Evolutionary conservation across 2,888 invertebrate genomes (phyloP), one percentile per base, ranked within the genome.

Genomic region (Agriopis marginaria): DNA sequence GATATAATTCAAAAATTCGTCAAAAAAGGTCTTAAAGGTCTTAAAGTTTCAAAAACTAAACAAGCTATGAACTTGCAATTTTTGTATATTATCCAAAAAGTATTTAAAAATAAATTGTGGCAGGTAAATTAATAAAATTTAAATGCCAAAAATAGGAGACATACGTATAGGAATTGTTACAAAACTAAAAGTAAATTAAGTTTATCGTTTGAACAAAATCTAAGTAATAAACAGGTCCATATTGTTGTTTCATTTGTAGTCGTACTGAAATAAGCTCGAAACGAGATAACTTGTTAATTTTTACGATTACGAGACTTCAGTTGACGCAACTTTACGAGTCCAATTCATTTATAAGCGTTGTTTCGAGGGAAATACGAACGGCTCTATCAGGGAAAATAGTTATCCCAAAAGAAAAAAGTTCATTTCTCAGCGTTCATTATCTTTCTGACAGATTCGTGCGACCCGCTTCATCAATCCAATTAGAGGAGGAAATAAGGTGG

Each of bases 381-480:
- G 70, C 75, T 74, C 66, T 76, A 76, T 75, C 72, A 76, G 67
- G 66, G 39, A 69, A 63, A 72, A 77, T 54, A 69, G 69, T 69
- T 61, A 69, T 77, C 76, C 70, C 70, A 56, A 64, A 61, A 58
- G 80, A 82, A 81, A 42, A 86, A 87, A 87, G 83, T 85, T 86
- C 79, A 83, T 88, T 89, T 84, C 73, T 79, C 73, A 68, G 79
- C 84, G 82, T 90, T 91, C 88, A 91, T 91, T 93, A 91, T 90
- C 83, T 87, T 84, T 79, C 74, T 86, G 91, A 88, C 89, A 90
- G 87, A 87, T 88, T 87, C 86, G 86, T 80, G 85, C 84, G 84
- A 82, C 83, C 80, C 81, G 82, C 83, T 88, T 87, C 86, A 91
- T 92, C 90, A 89, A 89, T 88, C 89, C 88, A 91, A 91, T 92